Evolutionary conservation across 2,113 vertebrate species (phyloP), one percentile per base, ranked within the genome.

Genomic region (Melierax canorus): DNA sequence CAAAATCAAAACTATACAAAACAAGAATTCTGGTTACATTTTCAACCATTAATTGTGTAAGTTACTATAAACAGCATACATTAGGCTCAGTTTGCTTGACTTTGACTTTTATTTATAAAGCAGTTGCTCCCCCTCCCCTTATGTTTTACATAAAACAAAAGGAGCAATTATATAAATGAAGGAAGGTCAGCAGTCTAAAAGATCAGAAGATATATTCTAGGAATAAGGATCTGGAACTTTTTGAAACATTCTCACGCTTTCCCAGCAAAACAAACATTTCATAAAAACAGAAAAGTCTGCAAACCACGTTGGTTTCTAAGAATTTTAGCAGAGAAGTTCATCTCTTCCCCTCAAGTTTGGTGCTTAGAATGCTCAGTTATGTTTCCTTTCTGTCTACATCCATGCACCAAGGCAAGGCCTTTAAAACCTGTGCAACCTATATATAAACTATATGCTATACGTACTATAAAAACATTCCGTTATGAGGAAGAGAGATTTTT

Each of bases 21-120:
- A 21, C 24, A 88, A 81, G 64, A 67, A 58, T 63, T 73, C 75
- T 72, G 75, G 79, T 69, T 85, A 67, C 11, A 32, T 88, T 80
- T 76, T 81, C 32, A 85, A 62, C 19, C 4, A 39, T 53, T 76
- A 73, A 55, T 20, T 64, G 21, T 48, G 19, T 77, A 68, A 63
- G 7, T 68, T 85, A 81, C 48, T 77, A 81, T 82, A 89, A 89
- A 92, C 43, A 86, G 23, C 60, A 39, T 63, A 73, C 13, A 74
- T 82, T 69, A 73, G 55, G 20, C 21, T 69, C 38, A 58, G 43
- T 78, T 78, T 82, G 13, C 59, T 86, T 86, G 59, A 77, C 46
- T 77, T 85, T 58, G 59, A 73, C 46, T 77, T 88, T 51, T 77
- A 73, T 77, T 88, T 88, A 88, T 77, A 63, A 89, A 75, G 32